Conservation (phyloP, 2,113 vertebrate genomes). For the Cyprinodon brontotheroides region DNA sequence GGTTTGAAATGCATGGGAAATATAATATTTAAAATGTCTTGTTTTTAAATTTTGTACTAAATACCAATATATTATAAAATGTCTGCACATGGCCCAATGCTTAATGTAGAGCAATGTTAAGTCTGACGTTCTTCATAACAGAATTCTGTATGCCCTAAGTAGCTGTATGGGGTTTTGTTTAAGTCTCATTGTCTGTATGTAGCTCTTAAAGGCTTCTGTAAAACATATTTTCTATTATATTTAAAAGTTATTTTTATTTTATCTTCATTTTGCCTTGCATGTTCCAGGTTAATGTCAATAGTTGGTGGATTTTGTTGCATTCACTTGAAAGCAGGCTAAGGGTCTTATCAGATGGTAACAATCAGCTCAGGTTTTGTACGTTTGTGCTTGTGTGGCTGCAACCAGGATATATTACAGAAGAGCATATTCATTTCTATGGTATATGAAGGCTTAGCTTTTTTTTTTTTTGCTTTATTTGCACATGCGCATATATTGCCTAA, state of each 20-base stretch:
- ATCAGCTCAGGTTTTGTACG: neutral
- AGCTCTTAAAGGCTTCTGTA: neutral
- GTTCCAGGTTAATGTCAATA: neutral
- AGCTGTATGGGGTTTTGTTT: neutral
- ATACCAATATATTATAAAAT: no score
- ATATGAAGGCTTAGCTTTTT: neutral
- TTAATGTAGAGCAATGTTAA: neutral
- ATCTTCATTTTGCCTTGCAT: neutral
- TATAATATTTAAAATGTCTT: neutral
- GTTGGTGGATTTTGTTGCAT: neutral
- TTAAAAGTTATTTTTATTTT: neutral
- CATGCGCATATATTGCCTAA: conserved; percentile 52
- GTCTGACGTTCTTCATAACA: neutral
- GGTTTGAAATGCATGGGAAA: no score
- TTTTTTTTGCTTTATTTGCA: conserved; percentile 40
- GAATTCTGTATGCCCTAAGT: neutral
- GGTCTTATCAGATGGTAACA: neutral
- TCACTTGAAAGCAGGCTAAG: neutral
- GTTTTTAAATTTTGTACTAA: neutral
- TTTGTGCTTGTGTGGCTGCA: neutral
- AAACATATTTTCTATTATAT: neutral
- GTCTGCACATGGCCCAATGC: neutral
- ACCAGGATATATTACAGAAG: neutral
- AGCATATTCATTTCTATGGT: conserved; percentile 29
- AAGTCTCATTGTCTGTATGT: neutral